Conservation (phyloP, 2,797 vertebrate species). For the Apogon hyalosoma region DNA sequence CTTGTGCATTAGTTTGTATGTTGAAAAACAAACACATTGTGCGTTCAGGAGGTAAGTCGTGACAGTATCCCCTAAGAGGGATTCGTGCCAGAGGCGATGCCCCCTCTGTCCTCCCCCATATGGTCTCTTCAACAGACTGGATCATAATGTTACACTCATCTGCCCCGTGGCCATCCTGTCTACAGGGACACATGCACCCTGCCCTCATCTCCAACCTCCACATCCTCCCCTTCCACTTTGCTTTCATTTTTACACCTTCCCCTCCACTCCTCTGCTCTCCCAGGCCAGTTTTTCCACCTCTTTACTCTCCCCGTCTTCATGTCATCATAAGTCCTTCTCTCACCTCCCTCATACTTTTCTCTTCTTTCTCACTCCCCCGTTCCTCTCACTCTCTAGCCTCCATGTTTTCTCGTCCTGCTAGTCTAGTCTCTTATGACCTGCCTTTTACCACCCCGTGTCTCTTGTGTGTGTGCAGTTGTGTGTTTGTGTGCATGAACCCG, state of each 20-base stretch:
- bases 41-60: constrained; percentile 47
- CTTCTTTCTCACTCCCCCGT: constrained; percentile 28
- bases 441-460: constrained; percentile 39
- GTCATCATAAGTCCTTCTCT: constrained; percentile 37
- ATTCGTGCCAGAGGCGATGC: constrained; percentile 47
- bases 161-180: constrained; percentile 31
- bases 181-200: constrained; percentile 26
- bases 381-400: constrained; percentile 25
- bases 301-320: constrained; percentile 11
- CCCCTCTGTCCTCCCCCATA: constrained; percentile 6
- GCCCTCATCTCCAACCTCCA: constrained; percentile 36
- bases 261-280: constrained; percentile 13
- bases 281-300: constrained; percentile 22
- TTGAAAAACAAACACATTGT: not conserved
- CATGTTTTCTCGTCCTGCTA: constrained; percentile 37
- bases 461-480: constrained; percentile 39
- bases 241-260: constrained; percentile 22
- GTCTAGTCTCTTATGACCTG: constrained; percentile 55
- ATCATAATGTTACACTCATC: constrained; percentile 49
- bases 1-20: not conserved
- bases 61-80: constrained; percentile 23
- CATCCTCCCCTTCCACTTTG: not conserved
- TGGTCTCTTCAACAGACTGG: constrained; percentile 35
- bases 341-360: constrained; percentile 18
- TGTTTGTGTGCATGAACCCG: constrained; percentile 25